Evolutionary conservation across 2,797 vertebrate genomes (phyloP).

Genomic region (Heliangelus exortis): DNA sequence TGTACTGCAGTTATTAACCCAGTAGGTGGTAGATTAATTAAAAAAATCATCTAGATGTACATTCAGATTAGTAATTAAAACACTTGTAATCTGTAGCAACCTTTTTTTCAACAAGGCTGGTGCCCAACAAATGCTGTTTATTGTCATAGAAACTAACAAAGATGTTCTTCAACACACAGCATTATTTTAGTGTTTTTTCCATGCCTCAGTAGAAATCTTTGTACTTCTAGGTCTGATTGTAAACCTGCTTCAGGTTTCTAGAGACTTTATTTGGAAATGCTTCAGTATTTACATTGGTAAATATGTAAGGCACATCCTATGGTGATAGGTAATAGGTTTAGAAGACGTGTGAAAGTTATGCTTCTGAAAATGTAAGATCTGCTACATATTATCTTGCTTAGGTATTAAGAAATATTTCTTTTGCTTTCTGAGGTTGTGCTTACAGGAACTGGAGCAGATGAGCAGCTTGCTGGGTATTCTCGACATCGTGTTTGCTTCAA

Average conservation of each 20-base stretch:
- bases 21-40: background rate
- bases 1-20: background rate
- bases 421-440: conserved; percentile 84
- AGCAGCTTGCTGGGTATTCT: conserved; percentile 95
- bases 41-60: background rate
- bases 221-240: background rate
- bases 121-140: background rate
- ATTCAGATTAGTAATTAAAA: background rate
- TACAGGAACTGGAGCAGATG: conserved; percentile 94
- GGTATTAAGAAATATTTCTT: background rate
- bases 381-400: background rate
- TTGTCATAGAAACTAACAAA: background rate
- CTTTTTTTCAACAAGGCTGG: background rate
- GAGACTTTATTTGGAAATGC: background rate
- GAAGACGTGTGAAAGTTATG: background rate
- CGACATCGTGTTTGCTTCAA: conserved; percentile 89
- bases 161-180: background rate
- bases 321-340: background rate
- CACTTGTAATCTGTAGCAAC: background rate
- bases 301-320: background rate
- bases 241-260: background rate
- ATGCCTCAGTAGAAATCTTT: background rate
- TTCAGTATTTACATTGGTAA: no score
- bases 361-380: background rate
- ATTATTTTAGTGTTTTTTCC: background rate